Conservation (phyloP, 2,113 vertebrate genomes). For the Epinephelus cyanopodus region DNA sequence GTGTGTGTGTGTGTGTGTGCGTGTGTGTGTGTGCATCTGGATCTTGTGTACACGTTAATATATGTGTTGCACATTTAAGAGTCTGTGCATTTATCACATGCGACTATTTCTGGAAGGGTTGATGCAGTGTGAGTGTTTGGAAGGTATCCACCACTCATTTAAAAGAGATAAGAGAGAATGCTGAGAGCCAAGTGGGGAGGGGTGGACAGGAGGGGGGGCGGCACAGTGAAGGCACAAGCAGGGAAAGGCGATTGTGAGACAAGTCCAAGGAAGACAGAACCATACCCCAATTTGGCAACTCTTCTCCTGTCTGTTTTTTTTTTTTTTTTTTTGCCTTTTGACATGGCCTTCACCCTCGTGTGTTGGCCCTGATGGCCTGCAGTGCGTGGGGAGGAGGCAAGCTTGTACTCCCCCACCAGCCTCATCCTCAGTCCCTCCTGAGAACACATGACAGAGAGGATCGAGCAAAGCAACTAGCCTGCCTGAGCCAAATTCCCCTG, state of each 20-base stretch:
- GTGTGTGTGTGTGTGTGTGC: background rate
- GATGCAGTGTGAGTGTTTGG: conserved; percentile 44
- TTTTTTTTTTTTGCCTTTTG: conserved; percentile 37
- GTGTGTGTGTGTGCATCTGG: background rate
- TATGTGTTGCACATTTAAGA: background rate
- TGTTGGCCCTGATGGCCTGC: conserved; percentile 52
- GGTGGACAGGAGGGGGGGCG: background rate
- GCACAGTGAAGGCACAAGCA: conserved; percentile 17
- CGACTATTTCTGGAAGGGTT: conserved; percentile 54
- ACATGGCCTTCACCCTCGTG: conserved; percentile 60
- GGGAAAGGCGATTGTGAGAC: conserved; percentile 20
- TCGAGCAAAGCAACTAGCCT: conserved; percentile 63
- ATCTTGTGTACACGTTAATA: background rate
- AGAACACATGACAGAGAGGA: conserved; percentile 71
- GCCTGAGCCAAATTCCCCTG: conserved; percentile 62
- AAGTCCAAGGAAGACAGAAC: conserved; percentile 42
- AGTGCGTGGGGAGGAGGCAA: conserved; percentile 30
- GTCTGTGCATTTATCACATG: conserved; percentile 20
- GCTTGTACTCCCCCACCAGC: conserved; percentile 26
- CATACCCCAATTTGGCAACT: conserved; percentile 45
- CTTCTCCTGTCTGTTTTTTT: conserved; percentile 36
- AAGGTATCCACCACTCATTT: conserved; percentile 57
- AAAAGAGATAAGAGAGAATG: conserved; percentile 27
- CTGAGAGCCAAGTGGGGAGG: background rate
- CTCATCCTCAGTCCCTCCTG: conserved; percentile 43